Evolutionary conservation across 2,797 vertebrate species (phyloP), one percentile per base, ranked within the genome.

Genomic region (Trachops cirrhosus): DNA sequence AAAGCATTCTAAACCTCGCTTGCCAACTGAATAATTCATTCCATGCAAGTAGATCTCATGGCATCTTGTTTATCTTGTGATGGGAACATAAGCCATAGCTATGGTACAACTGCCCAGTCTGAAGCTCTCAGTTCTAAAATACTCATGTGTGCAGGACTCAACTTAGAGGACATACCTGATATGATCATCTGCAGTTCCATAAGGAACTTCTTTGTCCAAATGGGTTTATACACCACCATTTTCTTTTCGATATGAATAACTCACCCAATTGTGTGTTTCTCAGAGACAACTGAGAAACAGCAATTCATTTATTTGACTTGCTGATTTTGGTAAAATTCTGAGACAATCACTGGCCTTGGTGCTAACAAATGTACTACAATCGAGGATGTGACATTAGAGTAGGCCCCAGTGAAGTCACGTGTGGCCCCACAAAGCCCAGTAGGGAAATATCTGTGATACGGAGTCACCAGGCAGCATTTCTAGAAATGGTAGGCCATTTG

Each of bases 191-290:
- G 22, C 32, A 78, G 2, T 52, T 93, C 74, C 77, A 37, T 34
- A 86, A 64, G 54, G 12, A 70, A 95, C 93, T 94, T 85, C 64
- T 93, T 88, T 91, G 48, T 82, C 78, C 44, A 70, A 91, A 75
- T 62, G 57, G 48, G 9, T 74, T 73, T 80, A 68, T 44, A 62
- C 5, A 3, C 22, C 26, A 91, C 71, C 22, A 67, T 57, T 86
- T 86, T 74, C 34, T 85, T 70, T 67, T 64, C 82, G n/a, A 95
- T 95, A 88, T 88, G 29, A 96, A 86, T 83, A 54, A 44, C 34
- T 44, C 79, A 68, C 39, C 57, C 37, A 93, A 59, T 78, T 91
- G 29, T 78, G 57, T 59, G 24, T 32, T 88, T 54, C 67, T 85
- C 18, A 82, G 41, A 86, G 73, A 84, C 34, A 78, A 62, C 0